A percentile compares a stretch with the other conserved stretches of the same genome.
Conservation (phyloP, 2,113 vertebrate genomes). For the Henicopernis longicauda region DNA sequence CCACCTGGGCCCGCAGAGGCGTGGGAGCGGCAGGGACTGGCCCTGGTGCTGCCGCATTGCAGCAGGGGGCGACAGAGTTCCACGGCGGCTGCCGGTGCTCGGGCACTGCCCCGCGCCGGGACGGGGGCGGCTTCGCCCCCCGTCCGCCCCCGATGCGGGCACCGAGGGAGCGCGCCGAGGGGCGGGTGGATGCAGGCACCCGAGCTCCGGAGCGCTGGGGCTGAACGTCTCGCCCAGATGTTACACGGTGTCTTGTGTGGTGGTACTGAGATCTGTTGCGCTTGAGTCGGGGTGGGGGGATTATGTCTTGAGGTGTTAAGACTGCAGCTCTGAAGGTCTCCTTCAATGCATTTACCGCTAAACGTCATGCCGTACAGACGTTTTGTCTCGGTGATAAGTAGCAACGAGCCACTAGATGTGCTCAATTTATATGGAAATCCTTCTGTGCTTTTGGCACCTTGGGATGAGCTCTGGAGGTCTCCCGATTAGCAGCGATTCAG, state of each 20-base stretch:
- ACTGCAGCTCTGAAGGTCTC: neutral
- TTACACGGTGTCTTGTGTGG: neutral
- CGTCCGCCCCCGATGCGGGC: neutral
- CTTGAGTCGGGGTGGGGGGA: too few species aligned
- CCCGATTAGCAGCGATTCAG: neutral
- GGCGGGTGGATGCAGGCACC: neutral
- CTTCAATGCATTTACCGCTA: neutral
- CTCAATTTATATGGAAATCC: neutral
- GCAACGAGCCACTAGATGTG: neutral
- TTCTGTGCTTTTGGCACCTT: neutral
- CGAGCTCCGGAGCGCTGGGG: neutral
- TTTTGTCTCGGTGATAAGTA: neutral
- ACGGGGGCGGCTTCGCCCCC: neutral
- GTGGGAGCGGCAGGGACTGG: neutral
- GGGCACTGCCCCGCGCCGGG: neutral
- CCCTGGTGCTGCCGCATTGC: neutral
- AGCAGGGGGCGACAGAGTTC: conserved; percentile 76
- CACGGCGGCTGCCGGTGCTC: neutral
- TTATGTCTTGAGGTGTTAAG: neutral
- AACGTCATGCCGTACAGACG: neutral
- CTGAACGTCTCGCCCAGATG: accelerated
- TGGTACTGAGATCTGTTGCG: neutral
- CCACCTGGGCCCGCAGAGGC: neutral
- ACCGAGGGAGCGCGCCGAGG: too few species aligned
- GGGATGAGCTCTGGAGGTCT: neutral